Conservation (phyloP, 2,797 vertebrate species). For the Hoplostethus mediterraneus region DNA sequence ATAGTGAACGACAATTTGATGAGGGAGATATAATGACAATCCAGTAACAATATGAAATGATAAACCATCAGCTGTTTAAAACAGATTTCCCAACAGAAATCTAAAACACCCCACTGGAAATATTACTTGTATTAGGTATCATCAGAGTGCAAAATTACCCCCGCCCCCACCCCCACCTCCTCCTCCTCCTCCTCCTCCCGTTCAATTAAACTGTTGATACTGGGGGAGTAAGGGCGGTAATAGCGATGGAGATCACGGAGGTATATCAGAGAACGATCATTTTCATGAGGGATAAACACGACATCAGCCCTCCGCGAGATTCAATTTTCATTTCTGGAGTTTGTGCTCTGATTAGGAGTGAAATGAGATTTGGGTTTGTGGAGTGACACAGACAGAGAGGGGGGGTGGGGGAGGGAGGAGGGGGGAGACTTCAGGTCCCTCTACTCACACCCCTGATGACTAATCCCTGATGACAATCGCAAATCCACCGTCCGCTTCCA, state of each 20-base stretch:
- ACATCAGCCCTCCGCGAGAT: constrained; percentile 74
- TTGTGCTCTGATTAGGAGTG: constrained; percentile 76
- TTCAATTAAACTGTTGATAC: constrained; percentile 79
- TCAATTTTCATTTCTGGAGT: constrained; percentile 77
- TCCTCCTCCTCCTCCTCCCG: neutral
- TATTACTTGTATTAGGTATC: constrained; percentile 77
- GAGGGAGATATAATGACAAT: constrained; percentile 71
- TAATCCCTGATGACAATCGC: constrained; percentile 82
- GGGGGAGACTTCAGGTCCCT: constrained; percentile 55
- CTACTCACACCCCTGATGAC: constrained; percentile 68
- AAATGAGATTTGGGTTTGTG: constrained; percentile 82
- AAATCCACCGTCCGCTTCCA: constrained; percentile 77
- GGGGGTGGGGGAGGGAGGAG: neutral
- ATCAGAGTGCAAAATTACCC: constrained; percentile 69
- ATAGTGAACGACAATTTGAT: constrained; percentile 40
- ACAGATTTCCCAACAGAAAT: constrained; percentile 82
- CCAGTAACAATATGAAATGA: constrained; percentile 76
- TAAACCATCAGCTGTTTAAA: constrained; percentile 76
- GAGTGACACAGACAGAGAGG: constrained; percentile 68
- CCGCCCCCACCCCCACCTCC: neutral
- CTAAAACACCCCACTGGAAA: constrained; percentile 76
- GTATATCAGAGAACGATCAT: constrained; percentile 76
- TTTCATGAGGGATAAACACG: constrained; percentile 76
- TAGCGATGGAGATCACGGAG: constrained; percentile 69
- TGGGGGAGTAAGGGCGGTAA: constrained; percentile 59